Conservation (phyloP, 2,888 invertebrate genomes). For the Iselma pallidipennis region DNA sequence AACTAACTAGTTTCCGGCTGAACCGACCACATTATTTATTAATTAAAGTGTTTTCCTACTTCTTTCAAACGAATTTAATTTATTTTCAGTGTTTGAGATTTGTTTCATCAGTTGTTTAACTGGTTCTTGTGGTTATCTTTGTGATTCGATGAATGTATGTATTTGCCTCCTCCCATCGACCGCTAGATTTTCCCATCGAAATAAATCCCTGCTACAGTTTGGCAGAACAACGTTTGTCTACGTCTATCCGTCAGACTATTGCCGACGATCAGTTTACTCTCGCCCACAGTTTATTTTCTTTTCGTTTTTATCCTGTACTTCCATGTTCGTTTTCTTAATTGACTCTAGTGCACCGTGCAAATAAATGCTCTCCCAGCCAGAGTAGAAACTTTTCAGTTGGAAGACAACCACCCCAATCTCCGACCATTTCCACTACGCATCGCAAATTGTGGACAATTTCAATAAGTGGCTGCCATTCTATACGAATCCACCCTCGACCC, state of each 20-base stretch:
- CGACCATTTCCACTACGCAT: neutral
- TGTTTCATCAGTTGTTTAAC: neutral
- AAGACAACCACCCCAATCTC: neutral
- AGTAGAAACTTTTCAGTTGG: neutral
- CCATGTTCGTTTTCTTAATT: constrained; percentile 23
- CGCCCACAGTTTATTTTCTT: neutral
- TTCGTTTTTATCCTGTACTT: constrained; percentile 18
- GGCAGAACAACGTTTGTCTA: constrained; percentile 34
- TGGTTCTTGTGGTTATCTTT: neutral
- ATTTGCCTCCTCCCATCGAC: neutral
- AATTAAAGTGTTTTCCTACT: neutral
- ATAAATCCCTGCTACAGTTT: constrained; percentile 32
- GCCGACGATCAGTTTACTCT: constrained; percentile 27
- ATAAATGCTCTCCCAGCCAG: constrained; percentile 20
- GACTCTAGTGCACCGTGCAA: constrained; percentile 23
- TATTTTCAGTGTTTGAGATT: neutral
- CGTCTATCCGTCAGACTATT: constrained; percentile 32
- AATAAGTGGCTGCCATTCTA: neutral
- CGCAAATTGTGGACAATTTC: neutral
- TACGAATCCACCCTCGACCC: neutral
- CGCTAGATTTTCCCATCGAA: constrained; percentile 1
- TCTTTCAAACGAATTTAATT: neutral
- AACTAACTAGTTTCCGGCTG: neutral
- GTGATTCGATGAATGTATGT: neutral
- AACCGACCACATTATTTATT: constrained; percentile 9